Evolutionary conservation across 1,140 invertebrate species (phyloP), one percentile per base, ranked within the genome.

Genomic region (Sitodiplosis mosellana): DNA sequence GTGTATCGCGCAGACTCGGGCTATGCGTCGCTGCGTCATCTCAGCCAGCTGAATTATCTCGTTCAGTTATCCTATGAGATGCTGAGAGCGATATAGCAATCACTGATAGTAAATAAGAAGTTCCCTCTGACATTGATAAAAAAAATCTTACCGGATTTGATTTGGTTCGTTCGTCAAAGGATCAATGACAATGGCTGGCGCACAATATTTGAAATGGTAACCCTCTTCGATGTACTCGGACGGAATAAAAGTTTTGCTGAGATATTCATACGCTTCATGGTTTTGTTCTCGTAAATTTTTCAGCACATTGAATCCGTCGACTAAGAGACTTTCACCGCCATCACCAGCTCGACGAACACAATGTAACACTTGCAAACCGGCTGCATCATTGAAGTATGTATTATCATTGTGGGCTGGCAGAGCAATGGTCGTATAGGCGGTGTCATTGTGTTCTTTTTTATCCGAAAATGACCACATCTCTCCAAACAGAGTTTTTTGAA

Each of bases 311-410:
- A 82, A 76, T 0, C 80, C 81, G 55, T 85, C 82, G 1, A 78
- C 74, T 0, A 82, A 81, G 0, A 81, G 81, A 1, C 53, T 57
- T 27, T 27, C 27, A 19, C 67, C 61, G 12, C 69, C 68, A 10
- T 3, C 3, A 10, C 27, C 27, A 3, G 27, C 3, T 42, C 76
- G 74, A 48, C 73, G 59, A 2, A 83, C 50, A 53, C 79, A 80
- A 56, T 83, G 81, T 22, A 84, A 73, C 8, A 81, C 69, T 63
- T 81, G 75, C 18, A 81, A 58, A 0, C 78, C 81, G 33, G 79
- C 72, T n/a, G 81, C 72, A 59, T 81, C 73, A 45, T 69, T 74
- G 45, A 81, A 80, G 54, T 83, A 86, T 0, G 80, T 82, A 43
- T 73, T 80, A 57, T 84, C 82, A 18, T 72, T 83, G 48, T 76